These are phyloP conservation scores for Drosophila navojoa DNA, from an alignment of 1,140 invertebrate species.

Conservation along the genomic window DNA sequence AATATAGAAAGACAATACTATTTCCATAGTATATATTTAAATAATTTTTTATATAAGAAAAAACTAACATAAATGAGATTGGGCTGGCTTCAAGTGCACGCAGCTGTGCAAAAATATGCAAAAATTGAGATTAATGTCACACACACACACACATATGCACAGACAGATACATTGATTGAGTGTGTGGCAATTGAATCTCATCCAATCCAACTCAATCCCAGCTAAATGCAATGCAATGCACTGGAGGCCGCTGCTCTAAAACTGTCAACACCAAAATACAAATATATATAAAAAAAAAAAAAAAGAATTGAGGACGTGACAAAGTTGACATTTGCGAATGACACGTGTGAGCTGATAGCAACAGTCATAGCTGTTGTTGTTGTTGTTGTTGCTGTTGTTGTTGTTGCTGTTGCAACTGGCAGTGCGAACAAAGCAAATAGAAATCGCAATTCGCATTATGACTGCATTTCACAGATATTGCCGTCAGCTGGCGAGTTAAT, in stretches of 20 bases:
- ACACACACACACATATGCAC: neutral
- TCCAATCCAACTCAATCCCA: conserved; percentile 18
- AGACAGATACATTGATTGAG: conserved; percentile 12
- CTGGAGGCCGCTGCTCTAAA: conserved; percentile 49
- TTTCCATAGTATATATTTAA: conserved; percentile 10
- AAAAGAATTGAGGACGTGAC: conserved; percentile 63
- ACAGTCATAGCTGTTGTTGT: neutral
- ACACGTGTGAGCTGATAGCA: conserved; percentile 62
- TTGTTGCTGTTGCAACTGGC: conserved; percentile 19
- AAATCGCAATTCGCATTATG: conserved; percentile 28
- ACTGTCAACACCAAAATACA: conserved; percentile 45
- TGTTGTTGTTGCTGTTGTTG: conserved; percentile 9
- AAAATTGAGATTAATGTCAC: conserved; percentile 75
- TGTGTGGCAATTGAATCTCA: conserved; percentile 16
- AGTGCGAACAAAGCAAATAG: conserved; percentile 43
- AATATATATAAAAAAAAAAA: neutral
- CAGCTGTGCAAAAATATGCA: conserved; percentile 74
- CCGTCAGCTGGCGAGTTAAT: conserved; percentile 32
- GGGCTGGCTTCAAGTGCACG: conserved; percentile 39
- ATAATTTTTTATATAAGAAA: conserved; percentile 1
- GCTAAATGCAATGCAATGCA: conserved; percentile 24
- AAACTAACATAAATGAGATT: conserved; percentile 23
- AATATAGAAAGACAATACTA: conserved; percentile 6
- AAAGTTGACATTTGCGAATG: conserved; percentile 71
- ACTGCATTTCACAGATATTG: conserved; percentile 21